Evolutionary conservation across 2,113 vertebrate species (phyloP), one percentile per base, ranked within the genome.

Genomic region (Thymallus thymallus): DNA sequence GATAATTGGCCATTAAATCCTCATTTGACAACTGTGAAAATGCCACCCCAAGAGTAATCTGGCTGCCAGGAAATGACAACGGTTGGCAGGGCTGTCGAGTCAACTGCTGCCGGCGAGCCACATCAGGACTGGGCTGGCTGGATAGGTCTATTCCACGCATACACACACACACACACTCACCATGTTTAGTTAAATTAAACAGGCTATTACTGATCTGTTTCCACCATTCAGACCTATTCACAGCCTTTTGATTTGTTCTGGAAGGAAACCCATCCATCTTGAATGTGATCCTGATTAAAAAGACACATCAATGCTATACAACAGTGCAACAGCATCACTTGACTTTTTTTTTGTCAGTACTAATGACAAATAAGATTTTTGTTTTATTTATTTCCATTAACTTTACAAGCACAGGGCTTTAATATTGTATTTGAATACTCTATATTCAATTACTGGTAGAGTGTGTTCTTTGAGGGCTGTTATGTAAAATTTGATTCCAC

Each of bases 1-100:
- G 90, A 91, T 93, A 91, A 93, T 91, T 92, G 89, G 87, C 88
- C 91, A 89, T 92, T 92, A 92, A 92, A 92, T 90, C 89, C 84
- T 90, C 88, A 89, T 90, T 91, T 93, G 92, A 92, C 91, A 91
- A 91, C 90, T 92, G 89, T 88, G 88, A 89, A 91, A 93, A 91
- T 91, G 88, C 91, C 91, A 91, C 89, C 87, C 88, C 88, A 88
- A 91, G 89, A 92, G 91, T 90, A 90, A 90, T 91, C 88, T 90
- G 84, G 83, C 90, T 93, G 88, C 88, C 92, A 91, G 88, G 81
- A 92, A 89, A 89, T 89, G 87, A 89, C 88, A 90, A 90, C 86
- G 87, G 86, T 87, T 91, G 91, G 90, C 91, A 86, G 88, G 82
- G 82, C 84, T 88, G 85, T 87, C 87, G 86, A 85, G 85, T 87